A percentile compares a stretch with the other conserved stretches of the same genome.
Conservation (phyloP, 2,888 invertebrate species). For the Gymnoscelis rufifasciata region DNA sequence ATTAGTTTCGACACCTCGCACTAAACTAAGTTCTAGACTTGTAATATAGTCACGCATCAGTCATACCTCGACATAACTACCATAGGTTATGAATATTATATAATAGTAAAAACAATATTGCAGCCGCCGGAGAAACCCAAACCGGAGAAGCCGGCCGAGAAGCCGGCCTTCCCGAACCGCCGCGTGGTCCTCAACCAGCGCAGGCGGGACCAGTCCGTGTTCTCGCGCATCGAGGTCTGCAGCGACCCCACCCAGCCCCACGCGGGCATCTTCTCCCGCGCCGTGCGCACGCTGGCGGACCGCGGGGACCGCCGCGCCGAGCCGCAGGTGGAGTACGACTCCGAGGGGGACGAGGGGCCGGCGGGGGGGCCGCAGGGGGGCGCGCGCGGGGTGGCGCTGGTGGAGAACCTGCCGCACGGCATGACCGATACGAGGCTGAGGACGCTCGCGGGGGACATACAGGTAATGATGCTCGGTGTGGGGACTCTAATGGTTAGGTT, state of each 20-base stretch:
- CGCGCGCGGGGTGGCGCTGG: conserved; percentile 39
- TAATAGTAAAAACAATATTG: too few relatives aligned
- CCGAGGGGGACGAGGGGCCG: conserved; percentile 29
- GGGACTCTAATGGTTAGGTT: conserved; percentile 16
- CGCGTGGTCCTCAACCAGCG: conserved; percentile 59
- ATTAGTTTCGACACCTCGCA: too few relatives aligned
- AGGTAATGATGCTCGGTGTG: conserved; percentile 61
- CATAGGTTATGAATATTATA: too few relatives aligned
- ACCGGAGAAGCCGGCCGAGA: conserved; percentile 27
- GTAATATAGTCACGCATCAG: too few relatives aligned
- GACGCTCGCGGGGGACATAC: conserved; percentile 66
- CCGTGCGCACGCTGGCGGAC: conserved; percentile 43
- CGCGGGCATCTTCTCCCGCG: conserved; percentile 63
- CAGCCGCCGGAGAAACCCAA: conserved; percentile 32
- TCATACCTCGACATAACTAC: too few relatives aligned
- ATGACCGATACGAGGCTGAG: conserved; percentile 67
- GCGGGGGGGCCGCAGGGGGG: conserved; percentile 46
- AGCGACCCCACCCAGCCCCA: conserved; percentile 50
- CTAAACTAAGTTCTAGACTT: too few relatives aligned
- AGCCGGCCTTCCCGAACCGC: conserved; percentile 45
- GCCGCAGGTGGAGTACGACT: conserved; percentile 50
- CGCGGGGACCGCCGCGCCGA: conserved; percentile 44
- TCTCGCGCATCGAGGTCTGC: conserved; percentile 44
- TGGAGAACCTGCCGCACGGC: conserved; percentile 62
- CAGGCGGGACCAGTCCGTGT: conserved; percentile 52